phyloP scores from a whole-genome alignment of 2,888 invertebrate genomes.

The Pseudococcus longispinus region DNA sequence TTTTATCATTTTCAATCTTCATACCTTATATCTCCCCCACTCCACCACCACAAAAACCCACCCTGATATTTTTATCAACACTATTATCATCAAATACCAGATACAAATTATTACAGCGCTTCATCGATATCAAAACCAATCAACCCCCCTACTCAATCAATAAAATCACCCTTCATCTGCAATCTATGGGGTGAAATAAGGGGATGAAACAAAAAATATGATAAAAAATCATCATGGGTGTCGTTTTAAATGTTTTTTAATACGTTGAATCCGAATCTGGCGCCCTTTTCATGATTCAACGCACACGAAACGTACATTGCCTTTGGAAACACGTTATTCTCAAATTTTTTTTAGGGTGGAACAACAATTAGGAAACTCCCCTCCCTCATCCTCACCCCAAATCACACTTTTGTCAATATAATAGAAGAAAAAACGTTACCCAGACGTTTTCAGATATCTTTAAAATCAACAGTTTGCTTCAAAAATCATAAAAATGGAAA shows the following conservation, averaged over 20 bases:
- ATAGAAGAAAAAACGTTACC: too few species aligned
- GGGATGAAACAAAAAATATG: not conserved
- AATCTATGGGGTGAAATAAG: not conserved
- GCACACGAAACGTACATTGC: not conserved
- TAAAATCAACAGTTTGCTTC: too few species aligned
- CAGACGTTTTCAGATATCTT: too few species aligned
- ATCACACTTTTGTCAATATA: too few species aligned
- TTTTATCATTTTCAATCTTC: slow-evolving; percentile 1
- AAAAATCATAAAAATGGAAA: too few species aligned
- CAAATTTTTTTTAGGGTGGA: not conserved
- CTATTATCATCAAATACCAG: too few species aligned
- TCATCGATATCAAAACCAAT: not conserved
- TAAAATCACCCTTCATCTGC: not conserved
- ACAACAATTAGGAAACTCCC: not conserved
- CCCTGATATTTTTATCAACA: not conserved
- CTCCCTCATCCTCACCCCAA: too few species aligned
- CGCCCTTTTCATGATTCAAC: not conserved
- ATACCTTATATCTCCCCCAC: not conserved
- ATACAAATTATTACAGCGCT: too few species aligned
- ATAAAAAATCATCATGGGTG: not conserved
- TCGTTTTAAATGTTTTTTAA: not conserved
- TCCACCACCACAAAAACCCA: not conserved
- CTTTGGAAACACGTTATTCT: not conserved
- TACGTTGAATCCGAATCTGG: not conserved
- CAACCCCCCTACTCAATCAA: not conserved